Evolutionary conservation across 2,888 invertebrate species (phyloP).

Genomic region (Drosophila robusta): DNA sequence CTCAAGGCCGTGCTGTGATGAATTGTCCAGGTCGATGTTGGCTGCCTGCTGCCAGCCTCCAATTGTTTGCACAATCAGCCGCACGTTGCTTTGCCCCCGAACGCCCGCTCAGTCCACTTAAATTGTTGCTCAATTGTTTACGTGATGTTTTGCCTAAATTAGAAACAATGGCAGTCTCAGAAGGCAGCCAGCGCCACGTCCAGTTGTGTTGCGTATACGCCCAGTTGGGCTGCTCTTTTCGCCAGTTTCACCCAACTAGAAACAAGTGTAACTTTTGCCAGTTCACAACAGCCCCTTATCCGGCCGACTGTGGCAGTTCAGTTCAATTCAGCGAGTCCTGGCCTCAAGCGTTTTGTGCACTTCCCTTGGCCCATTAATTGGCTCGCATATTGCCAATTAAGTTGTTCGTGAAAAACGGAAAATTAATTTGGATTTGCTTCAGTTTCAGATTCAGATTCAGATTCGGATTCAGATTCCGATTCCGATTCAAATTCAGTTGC

Average conservation of each 20-base stretch:
- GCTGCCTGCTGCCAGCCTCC: conserved; percentile 8
- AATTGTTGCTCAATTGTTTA: conserved; percentile 76
- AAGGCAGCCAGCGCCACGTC: conserved; percentile 7
- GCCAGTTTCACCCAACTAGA: conserved; percentile 20
- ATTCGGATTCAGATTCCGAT: conserved; percentile 34
- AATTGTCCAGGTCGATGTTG: conserved; percentile 58
- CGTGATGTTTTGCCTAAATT: conserved; percentile 79
- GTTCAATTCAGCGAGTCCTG: conserved; percentile 16
- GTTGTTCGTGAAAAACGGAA: conserved; percentile 71
- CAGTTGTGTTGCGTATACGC: conserved; percentile 58
- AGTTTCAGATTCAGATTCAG: conserved; percentile 33
- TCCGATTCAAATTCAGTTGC: conserved; percentile 15
- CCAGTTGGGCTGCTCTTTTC: conserved; percentile 33
- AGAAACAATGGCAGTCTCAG: conserved; percentile 55
- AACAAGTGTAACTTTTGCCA: conserved; percentile 63
- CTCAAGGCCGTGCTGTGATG: conserved; percentile 69
- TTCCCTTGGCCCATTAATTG: conserved; percentile 66
- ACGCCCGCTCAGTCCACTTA: conserved; percentile 22
- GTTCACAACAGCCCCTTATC: not conserved
- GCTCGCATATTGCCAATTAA: conserved; percentile 76
- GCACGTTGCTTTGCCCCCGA: conserved; percentile 8
- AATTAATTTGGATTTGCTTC: conserved; percentile 72
- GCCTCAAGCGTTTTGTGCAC: conserved; percentile 45
- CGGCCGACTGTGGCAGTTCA: not conserved
- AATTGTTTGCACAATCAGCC: conserved; percentile 54